Evolutionary conservation across 2,113 vertebrate species (phyloP).

Genomic region (Pao palembangensis): DNA sequence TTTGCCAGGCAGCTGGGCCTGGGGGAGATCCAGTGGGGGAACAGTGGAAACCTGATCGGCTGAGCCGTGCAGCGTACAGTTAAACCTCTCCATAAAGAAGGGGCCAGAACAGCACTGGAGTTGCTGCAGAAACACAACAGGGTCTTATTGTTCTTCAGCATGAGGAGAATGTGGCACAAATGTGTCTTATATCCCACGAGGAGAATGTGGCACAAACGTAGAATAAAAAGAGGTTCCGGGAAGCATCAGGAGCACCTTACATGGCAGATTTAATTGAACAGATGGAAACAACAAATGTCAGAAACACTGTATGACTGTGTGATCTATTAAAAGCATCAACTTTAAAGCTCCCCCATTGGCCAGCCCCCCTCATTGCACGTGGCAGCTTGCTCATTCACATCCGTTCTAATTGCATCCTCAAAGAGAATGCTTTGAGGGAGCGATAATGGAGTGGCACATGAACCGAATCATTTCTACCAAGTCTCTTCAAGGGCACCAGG

Average conservation of each 20-base stretch:
- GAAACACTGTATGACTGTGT: conserved; percentile 38
- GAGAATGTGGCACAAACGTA: conserved; percentile 17
- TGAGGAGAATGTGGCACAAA: conserved; percentile 13
- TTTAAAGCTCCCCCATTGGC: conserved; percentile 51
- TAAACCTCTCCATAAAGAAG: conserved; percentile 49
- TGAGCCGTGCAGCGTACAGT: conserved; percentile 44
- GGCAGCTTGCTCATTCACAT: conserved; percentile 46
- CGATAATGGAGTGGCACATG: conserved; percentile 67
- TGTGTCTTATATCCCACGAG: conserved; percentile 13
- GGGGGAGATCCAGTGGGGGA: conserved; percentile 46
- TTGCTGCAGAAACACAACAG: conserved; percentile 29
- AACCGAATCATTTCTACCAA: conserved; percentile 59
- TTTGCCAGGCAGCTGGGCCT: conserved; percentile 71
- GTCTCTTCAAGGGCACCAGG: conserved; percentile 43
- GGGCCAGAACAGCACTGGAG: conserved; percentile 29
- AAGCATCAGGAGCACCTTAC: conserved; percentile 26
- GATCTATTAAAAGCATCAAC: conserved; percentile 48
- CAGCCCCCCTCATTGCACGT: conserved; percentile 40
- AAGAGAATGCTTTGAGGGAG: conserved; percentile 61
- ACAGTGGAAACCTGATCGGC: conserved; percentile 58
- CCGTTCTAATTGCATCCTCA: conserved; percentile 63
- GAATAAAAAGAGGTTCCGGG: conserved; percentile 1
- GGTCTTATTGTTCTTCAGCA: conserved; percentile 22
- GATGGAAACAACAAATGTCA: conserved; percentile 49
- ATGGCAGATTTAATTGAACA: conserved; percentile 49